These are phyloP conservation scores for Leptodactylus fuscus DNA, from an alignment of 2,113 vertebrate species.

Conservation along the genomic window DNA sequence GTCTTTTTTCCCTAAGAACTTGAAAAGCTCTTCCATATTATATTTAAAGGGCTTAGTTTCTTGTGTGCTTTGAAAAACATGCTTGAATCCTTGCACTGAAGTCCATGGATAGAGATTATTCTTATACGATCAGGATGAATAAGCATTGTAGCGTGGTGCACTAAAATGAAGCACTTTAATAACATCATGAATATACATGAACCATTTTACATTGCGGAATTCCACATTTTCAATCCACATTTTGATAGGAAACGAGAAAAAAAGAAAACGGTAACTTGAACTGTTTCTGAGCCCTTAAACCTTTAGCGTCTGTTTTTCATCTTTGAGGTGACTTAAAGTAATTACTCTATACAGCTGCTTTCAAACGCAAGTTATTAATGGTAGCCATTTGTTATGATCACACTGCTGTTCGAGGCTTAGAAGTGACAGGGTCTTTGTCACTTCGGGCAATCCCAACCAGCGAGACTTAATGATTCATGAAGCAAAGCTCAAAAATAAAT, in stretches of 20 bases:
- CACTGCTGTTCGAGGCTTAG: slow-evolving; percentile 42
- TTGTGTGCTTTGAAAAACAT: no score
- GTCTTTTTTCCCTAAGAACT: no score
- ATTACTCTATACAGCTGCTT: slow-evolving; percentile 48
- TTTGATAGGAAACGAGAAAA: not conserved
- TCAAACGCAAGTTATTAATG: slow-evolving; percentile 54
- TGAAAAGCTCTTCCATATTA: no score
- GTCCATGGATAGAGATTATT: not conserved
- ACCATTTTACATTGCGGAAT: not conserved
- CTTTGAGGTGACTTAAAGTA: slow-evolving; percentile 53
- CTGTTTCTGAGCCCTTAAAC: slow-evolving; percentile 36
- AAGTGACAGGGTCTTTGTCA: slow-evolving; percentile 57
- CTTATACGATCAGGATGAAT: no score
- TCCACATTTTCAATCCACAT: slow-evolving; percentile 2
- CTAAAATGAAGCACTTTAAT: no score
- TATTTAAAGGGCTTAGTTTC: no score
- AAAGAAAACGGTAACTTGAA: slow-evolving; percentile 8
- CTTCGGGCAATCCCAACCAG: slow-evolving; percentile 56
- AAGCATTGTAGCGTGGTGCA: no score
- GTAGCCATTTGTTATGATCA: slow-evolving; percentile 57
- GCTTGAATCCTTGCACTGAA: not conserved
- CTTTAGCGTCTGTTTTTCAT: slow-evolving; percentile 50
- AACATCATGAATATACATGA: not conserved
- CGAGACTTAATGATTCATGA: slow-evolving; percentile 60
- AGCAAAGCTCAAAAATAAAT: slow-evolving; percentile 58